Conservation (phyloP, 2,113 vertebrate species). For the Aleadryas rufinucha region DNA sequence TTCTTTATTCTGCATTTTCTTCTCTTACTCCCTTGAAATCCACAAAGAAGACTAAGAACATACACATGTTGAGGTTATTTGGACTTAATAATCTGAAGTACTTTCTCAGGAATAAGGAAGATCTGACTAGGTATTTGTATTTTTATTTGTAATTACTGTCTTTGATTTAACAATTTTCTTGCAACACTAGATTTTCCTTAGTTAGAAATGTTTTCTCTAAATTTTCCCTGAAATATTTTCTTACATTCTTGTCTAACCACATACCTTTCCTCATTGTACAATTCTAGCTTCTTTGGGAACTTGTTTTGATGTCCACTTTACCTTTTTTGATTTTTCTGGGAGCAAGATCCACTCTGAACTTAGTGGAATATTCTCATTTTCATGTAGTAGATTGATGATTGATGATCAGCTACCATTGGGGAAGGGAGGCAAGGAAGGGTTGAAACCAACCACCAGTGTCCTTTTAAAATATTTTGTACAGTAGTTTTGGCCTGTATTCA, state of each 20-base stretch:
- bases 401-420: background rate
- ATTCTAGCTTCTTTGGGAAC: background rate
- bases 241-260: background rate
- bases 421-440: background rate
- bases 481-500: background rate
- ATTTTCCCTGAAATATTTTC: background rate
- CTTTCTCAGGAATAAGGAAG: background rate
- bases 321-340: background rate
- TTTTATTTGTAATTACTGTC: background rate
- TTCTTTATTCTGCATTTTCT: background rate
- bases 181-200: background rate
- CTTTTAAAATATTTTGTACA: background rate
- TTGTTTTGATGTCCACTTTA: background rate
- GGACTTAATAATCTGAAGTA: background rate
- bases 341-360: background rate
- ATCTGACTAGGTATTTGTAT: background rate
- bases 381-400: background rate
- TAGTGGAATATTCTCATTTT: background rate
- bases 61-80: background rate
- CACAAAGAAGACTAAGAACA: background rate
- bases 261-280: background rate
- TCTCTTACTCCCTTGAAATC: background rate
- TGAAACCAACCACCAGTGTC: background rate
- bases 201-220: background rate
- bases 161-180: background rate